Base-by-base conservation (phyloP, 2,113 vertebrate species). In the Drymodes brunneopygia region DNA sequence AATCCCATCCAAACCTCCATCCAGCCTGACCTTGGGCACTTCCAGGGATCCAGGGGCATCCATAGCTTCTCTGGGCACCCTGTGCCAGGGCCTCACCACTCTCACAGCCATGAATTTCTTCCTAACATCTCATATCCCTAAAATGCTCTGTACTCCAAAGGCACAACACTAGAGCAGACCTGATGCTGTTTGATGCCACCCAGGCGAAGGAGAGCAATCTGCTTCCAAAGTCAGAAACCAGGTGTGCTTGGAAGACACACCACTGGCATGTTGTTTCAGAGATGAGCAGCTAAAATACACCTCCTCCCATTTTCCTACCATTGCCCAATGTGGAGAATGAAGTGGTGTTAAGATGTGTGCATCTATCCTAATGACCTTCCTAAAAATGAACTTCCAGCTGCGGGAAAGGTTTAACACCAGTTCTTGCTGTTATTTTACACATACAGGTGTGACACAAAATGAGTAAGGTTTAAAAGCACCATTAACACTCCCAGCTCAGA, bases 141-240 rank as follows among this genome's bases (percentile, higher is more conserved):
- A 38, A 31, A 33, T 16, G 10, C 48, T 14, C 64, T 13, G 28
- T 16, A 35, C 20, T 28, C 47, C 5, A 6, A 47, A 54, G 70
- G 33, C 4, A 14, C 2, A 4, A 23, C 24, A 33, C 35, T 20
- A 22, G 35, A 84, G 69, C 61, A 50, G 67, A 15, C 9, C n/a
- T 35, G 36, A 11, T 82, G 65, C 60, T 36, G 3, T 50, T 15
- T 18, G 38, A 12, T 10, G 50, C 18, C 61, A 35, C 16, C 0
- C 0, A 35, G 66, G 75, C 0, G 0, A 38, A 5, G 12, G 31
- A 18, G 1, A 28, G 36, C 29, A 33, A 21, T 3, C 21, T 33
- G 12, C 50, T 85, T 54, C 44, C 3, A 3, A 21, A 19, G 50
- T 7, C 45, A 36, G 79, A 33, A 40, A 65, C 2, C 3, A 69